A percentile compares a stretch with the other conserved stretches of the same genome.
Conservation (phyloP, 2,113 vertebrate genomes). For the Nothocercus nigrocapillus region DNA sequence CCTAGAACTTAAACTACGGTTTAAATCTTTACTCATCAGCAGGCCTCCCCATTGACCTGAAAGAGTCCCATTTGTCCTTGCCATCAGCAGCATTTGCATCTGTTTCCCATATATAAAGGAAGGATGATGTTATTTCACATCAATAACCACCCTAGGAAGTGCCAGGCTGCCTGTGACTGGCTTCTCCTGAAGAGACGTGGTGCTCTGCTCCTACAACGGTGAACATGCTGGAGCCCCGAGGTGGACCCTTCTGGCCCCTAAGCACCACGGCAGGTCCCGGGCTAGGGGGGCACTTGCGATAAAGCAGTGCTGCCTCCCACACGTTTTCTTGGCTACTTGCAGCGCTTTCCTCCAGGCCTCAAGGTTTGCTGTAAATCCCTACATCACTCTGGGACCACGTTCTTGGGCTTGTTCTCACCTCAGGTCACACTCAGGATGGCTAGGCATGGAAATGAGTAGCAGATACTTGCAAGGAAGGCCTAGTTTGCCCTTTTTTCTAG, state of each 20-base stretch:
- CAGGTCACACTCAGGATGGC: not conserved
- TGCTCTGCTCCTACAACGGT: not conserved
- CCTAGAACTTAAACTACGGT: not conserved
- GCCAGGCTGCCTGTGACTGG: not conserved
- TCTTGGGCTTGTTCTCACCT: not conserved
- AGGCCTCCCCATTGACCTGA: not conserved
- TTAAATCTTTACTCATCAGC: not conserved
- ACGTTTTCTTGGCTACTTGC: not conserved
- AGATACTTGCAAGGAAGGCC: not conserved
- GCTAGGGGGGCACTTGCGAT: not conserved
- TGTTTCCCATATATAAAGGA: not conserved
- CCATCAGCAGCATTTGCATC: not conserved
- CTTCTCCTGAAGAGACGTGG: not conserved
- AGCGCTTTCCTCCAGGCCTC: rapidly evolving
- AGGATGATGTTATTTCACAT: not conserved
- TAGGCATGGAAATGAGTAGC: not conserved
- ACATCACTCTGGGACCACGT: not conserved
- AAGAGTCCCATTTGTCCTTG: not conserved
- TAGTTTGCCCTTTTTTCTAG: not conserved
- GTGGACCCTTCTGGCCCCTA: not conserved
- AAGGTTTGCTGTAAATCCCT: not conserved
- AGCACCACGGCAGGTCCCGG: not conserved
- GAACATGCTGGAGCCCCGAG: not conserved
- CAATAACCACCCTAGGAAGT: not conserved
- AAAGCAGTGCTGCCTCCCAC: not conserved